phyloP scores from a whole-genome alignment of 2,797 vertebrate species.

The Poecilia velifera region DNA sequence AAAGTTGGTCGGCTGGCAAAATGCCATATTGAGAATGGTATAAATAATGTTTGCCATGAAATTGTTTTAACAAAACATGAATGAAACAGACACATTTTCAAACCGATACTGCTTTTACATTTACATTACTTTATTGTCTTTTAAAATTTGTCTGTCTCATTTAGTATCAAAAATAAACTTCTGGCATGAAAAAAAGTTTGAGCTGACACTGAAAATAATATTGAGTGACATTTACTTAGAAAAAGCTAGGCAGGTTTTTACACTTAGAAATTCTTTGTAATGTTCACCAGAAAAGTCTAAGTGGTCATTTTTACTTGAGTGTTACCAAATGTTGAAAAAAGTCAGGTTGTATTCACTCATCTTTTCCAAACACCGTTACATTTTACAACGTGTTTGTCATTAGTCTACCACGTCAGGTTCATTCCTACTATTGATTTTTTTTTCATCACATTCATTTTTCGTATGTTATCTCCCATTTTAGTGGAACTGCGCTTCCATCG shows the following conservation, averaged over 20 bases:
- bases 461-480: background rate
- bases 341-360: too few species aligned
- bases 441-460: background rate
- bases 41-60: background rate
- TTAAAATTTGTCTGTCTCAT: background rate
- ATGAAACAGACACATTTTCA: background rate
- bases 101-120: background rate
- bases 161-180: background rate
- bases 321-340: too few species aligned
- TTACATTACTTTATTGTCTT: background rate
- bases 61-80: background rate
- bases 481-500: conserved; percentile 17
- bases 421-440: too few species aligned
- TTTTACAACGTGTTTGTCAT: too few species aligned
- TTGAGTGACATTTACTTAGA: too few species aligned
- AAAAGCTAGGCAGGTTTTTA: too few species aligned
- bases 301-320: too few species aligned
- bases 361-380: too few species aligned
- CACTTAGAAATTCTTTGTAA: too few species aligned
- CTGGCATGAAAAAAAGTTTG: background rate
- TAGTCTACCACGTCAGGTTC: too few species aligned
- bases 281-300: too few species aligned
- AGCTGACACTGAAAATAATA: background rate
- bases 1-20: background rate
- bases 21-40: background rate